Percentiles rank a stretch among this genome's conserved stretches.
Conservation (phyloP, 2,888 invertebrate genomes). For the Trissolcus brochymenae region DNA sequence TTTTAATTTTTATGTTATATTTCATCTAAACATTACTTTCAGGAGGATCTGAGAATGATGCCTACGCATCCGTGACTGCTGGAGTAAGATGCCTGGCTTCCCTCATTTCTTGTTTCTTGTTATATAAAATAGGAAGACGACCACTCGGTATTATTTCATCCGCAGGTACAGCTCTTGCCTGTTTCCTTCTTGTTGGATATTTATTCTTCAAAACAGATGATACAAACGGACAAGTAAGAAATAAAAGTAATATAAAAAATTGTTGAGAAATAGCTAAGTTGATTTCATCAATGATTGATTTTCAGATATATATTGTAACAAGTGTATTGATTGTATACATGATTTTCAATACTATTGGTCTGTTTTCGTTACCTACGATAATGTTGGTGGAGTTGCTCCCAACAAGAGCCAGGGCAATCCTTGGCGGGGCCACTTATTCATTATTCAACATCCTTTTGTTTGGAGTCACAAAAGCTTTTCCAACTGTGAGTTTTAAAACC, state of each 20-base stretch:
- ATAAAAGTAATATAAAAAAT: background rate
- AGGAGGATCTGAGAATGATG: constrained; percentile 76
- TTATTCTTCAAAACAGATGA: constrained; percentile 74
- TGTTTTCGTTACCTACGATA: constrained; percentile 85
- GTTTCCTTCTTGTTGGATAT: constrained; percentile 80
- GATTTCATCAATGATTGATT: background rate
- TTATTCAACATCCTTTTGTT: constrained; percentile 84
- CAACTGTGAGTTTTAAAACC: constrained; percentile 76
- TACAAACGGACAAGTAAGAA: constrained; percentile 68
- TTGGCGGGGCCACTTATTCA: constrained; percentile 85
- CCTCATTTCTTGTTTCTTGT: constrained; percentile 81
- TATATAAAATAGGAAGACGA: constrained; percentile 82
- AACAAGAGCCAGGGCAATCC: constrained; percentile 84
- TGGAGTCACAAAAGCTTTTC: constrained; percentile 84
- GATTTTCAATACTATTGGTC: constrained; percentile 84
- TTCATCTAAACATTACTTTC: background rate
- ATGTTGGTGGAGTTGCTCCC: constrained; percentile 87
- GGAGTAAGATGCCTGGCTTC: constrained; percentile 82
- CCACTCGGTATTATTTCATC: constrained; percentile 83
- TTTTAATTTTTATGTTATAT: too few relatives aligned
- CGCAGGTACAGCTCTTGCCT: constrained; percentile 81
- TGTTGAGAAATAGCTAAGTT: background rate
- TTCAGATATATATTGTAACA: constrained; percentile 74
- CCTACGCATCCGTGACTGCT: constrained; percentile 83
- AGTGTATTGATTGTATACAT: constrained; percentile 82